Evolutionary conservation across 2,888 invertebrate genomes (phyloP), one percentile per base, ranked within the genome.

Genomic region (Hypsopygia costalis): DNA sequence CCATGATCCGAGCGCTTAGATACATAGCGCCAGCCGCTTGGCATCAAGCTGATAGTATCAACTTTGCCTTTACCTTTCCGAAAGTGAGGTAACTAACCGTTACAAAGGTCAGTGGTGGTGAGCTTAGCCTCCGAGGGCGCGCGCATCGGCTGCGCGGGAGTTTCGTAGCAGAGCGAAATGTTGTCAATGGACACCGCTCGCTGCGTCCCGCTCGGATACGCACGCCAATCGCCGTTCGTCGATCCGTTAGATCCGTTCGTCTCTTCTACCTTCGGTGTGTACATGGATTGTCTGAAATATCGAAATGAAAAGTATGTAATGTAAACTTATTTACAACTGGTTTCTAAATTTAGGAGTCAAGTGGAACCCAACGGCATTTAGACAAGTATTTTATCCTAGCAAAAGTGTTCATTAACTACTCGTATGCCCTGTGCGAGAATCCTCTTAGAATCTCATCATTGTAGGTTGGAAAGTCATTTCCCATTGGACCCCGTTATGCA

Each of bases 181-280:
- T 92, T 92, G 75, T 92, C 92, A 47, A 91, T 92, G 60, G 92
- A 92, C 38, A 92, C 90, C 33, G 92, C 91, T 35, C 92, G 87
- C 63, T 88, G 81, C 0, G 81, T 67, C 11, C 79, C 81, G 52
- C 69, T 58, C 7, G 82, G 78, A 63, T 79, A 85, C 6, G 79
- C 61, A 35, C 90, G 85, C 81, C 88, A 89, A 7, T 85, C 85
- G 36, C 85, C 76, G 43, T 71, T 65, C 46, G 55, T 81, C 50
- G 44, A 72, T 60, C 82, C 85, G 69, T 58, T 62, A 6, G 56
- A 44, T 0, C 80, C 81, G 69, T 88, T 82, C 41, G 73, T 78
- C 59, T 91, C 80, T 67, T 93, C 93, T 55, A 93, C 91, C 74
- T 92, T 92, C 1, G 94, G 94, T 7, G 94, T 94, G 74, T 94